Base-by-base conservation (phyloP, 2,797 vertebrate species). In the Geotrypetes seraphini region DNA sequence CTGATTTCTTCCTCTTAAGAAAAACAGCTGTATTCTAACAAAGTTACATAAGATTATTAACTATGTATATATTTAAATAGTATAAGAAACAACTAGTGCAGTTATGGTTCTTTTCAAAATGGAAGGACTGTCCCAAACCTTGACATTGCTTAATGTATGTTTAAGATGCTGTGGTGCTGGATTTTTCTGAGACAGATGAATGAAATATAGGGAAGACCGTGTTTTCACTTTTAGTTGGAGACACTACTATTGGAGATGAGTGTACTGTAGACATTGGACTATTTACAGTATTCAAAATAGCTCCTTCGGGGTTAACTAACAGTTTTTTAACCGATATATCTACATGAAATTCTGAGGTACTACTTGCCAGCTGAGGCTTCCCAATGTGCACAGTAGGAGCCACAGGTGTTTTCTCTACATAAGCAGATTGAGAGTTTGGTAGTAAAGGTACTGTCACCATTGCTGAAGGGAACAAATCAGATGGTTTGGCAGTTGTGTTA, bases 251-350 rank as follows among this genome's bases (percentile, higher is more conserved):
- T 33, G 71, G 44, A 48, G 78, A 64, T n/a, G 79, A 53, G 31
- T 69, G 54, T 24, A 72, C 51, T 57, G 78, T 63, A 39, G 72
- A 64, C 22, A 65, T 40, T 42, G 81, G 73, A 37, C 73, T 63
- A 71, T 71, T 79, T 69, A 86, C 68, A 61, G 85, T 69, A 73
- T 85, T 94, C 62, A 94, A 54, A 81, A 92, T 71, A 9, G 86
- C 86, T 39, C 87, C 86, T 47, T 94, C 89, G 26, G 89, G 87
- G 70, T 90, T 91, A 50, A 91, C 74, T 48, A 94, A 72, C 25
- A 94, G 71, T 63, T 89, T 91, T 64, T 81, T 82, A 47, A 80
- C 52, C 32, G 79, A 61, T 32, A 70, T 60, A 31, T 69, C 80
- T 36, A 76, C 63, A 31, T 78, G 75, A 60, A 73, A 51, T 45